A percentile compares a stretch with the other conserved stretches of the same genome.
These are phyloP conservation scores for Colletes collaris DNA, from an alignment of 2,888 invertebrate genomes.

Conservation along the genomic window DNA sequence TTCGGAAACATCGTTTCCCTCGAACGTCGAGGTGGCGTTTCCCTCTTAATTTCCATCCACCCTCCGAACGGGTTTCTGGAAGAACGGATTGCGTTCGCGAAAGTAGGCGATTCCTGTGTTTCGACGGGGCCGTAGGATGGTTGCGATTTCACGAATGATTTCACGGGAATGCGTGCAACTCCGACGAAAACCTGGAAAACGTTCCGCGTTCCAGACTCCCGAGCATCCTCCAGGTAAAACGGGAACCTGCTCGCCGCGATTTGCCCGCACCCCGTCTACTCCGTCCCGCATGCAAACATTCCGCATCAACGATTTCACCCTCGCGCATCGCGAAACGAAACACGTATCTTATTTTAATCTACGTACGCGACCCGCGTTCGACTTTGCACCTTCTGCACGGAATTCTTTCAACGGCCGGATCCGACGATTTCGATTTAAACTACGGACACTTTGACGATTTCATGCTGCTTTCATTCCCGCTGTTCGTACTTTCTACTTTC, in stretches of 20 bases:
- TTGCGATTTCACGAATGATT: constrained; percentile 73
- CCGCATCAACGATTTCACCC: constrained; percentile 42
- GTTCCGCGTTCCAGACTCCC: constrained; percentile 40
- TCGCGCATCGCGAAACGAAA: constrained; percentile 58
- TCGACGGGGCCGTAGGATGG: constrained; percentile 1
- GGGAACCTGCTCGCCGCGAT: constrained; percentile 30
- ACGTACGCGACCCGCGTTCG: constrained; percentile 15
- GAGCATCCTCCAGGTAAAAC: constrained; percentile 40
- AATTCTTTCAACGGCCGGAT: constrained; percentile 6
- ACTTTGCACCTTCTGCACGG: constrained; percentile 28
- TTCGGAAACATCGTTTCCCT: too few relatives aligned
- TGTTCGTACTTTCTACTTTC: too few relatives aligned
- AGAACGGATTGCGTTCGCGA: constrained; percentile 12
- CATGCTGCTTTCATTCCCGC: too few relatives aligned
- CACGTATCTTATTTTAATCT: constrained; percentile 67
- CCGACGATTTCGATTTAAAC: not conserved
- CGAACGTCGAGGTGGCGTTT: too few relatives aligned
- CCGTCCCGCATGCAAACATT: constrained; percentile 34
- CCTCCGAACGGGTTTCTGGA: too few relatives aligned
- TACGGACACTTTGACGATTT: too few relatives aligned
- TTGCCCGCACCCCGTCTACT: constrained; percentile 16
- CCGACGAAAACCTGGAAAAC: constrained; percentile 61
- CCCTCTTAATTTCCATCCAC: constrained; percentile 24
- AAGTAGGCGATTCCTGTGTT: constrained; percentile 4
- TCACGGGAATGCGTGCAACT: constrained; percentile 68